Percentiles rank a stretch among this genome's conserved stretches.
phyloP scores from a whole-genome alignment of 2,888 invertebrate species.

The Synergus gifuensis region DNA sequence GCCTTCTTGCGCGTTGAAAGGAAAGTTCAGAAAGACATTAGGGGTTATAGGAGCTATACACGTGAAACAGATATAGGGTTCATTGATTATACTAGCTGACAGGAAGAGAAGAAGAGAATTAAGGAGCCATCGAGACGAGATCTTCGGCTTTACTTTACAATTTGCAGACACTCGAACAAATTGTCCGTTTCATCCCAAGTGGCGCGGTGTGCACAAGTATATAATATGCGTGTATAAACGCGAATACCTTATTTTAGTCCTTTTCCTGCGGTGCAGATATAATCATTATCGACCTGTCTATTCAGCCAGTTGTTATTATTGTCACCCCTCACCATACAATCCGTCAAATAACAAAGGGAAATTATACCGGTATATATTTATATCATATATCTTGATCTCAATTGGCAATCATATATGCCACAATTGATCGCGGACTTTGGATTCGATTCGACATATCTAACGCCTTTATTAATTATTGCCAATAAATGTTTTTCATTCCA shows the following conservation, averaged over 20 bases:
- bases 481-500: neutral
- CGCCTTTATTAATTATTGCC: constrained; percentile 7
- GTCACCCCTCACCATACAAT: neutral
- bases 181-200: constrained; percentile 8
- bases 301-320: neutral
- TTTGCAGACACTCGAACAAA: constrained; percentile 16
- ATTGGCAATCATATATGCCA: constrained; percentile 19
- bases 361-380: constrained; percentile 3
- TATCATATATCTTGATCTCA: constrained; percentile 26
- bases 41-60: neutral
- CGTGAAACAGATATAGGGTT: constrained; percentile 11
- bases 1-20: neutral
- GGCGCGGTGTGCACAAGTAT: constrained; percentile 5
- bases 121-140: constrained; percentile 23
- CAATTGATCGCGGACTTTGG: constrained; percentile 34
- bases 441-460: constrained; percentile 21
- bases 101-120: neutral
- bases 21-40: constrained; percentile 7
- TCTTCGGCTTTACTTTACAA: constrained; percentile 15
- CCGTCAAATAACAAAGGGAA: neutral
- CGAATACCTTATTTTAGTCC: constrained; percentile 2
- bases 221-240: no score
- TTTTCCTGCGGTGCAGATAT: neutral
- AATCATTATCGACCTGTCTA: neutral
- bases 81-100: constrained; percentile 15